Evolutionary conservation across 2,797 vertebrate genomes (phyloP), one percentile per base, ranked within the genome.

Genomic region (Trachurus trachurus): DNA sequence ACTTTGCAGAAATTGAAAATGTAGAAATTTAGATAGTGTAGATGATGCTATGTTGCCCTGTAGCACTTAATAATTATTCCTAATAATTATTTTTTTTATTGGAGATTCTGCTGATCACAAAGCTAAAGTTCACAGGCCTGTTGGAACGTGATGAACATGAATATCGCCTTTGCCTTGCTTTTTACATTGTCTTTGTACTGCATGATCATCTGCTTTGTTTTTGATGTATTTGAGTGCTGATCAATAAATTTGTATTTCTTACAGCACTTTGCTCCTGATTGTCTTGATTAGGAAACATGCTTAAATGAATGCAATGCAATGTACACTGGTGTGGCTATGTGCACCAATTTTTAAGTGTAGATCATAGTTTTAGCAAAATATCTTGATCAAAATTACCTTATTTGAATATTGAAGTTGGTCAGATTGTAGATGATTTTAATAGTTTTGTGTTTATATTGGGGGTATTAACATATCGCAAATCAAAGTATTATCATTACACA

Each of bases 171-270:
- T 58, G 12, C 65, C 37, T 47, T 12, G 34, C 47, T 34, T 29
- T 57, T 53, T 64, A 52, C 21, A 64, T n/a, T 74, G 19, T 66
- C 12, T 83, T 85, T 77, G 31, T 64, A 56, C 62, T 81, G 39
- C 22, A 9, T 45, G 6, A 66, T 70, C 34, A 81, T 82, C 66
- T 40, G 13, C 4, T 29, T 19, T 67, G 58, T 69, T 66, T 60
- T 60, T 67, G 4, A 8, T 65, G 42, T 53, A 22, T 70, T 21
- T 65, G 10, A 81, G 2, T 78, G 42, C 61, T 71, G 49, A 85
- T 82, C 61, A 88, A 90, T 92, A 88, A 83, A 92, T 66, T 6
- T 83, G 16, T 76, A 63, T 70, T 83, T 88, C 54, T 40, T 64
- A 74, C 42, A 81, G 64, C 16, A 39, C 37, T 7, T 34, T 72